A percentile compares a stretch with the other conserved stretches of the same genome.
phyloP scores from a whole-genome alignment of 1,140 invertebrate genomes.

The Pomacea maculata region DNA sequence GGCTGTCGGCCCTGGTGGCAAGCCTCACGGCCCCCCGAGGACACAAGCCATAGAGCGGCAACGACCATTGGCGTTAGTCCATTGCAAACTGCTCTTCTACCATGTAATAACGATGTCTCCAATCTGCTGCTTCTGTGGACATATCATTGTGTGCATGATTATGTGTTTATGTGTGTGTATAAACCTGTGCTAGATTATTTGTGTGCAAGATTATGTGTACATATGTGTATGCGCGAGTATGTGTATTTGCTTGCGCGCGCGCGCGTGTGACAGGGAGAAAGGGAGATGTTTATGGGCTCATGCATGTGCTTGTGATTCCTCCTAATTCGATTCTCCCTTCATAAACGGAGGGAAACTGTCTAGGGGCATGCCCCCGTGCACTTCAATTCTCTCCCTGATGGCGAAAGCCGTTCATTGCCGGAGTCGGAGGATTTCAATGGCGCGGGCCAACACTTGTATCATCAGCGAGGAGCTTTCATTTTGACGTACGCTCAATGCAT shows the following conservation, averaged over 20 bases:
- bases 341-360: too few species aligned
- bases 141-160: not conserved
- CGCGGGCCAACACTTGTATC: too few species aligned
- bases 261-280: not conserved
- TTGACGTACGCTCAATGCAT: too few species aligned
- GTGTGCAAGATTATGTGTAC: not conserved
- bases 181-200: not conserved
- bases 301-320: not conserved
- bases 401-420: not conserved
- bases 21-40: too few species aligned
- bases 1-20: too few species aligned
- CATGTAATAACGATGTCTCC: too few species aligned
- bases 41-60: too few species aligned
- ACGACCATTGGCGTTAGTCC: too few species aligned
- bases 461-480: too few species aligned
- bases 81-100: too few species aligned
- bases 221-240: not conserved
- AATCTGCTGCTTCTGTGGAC: too few species aligned
- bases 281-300: not conserved
- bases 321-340: not conserved
- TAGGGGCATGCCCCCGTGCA: not conserved
- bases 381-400: not conserved
- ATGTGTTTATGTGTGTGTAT: not conserved
- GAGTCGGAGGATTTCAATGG: too few species aligned
- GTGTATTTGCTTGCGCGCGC: not conserved